Evolutionary conservation across 2,113 vertebrate species (phyloP).

Genomic region (Larimichthys crocea): DNA sequence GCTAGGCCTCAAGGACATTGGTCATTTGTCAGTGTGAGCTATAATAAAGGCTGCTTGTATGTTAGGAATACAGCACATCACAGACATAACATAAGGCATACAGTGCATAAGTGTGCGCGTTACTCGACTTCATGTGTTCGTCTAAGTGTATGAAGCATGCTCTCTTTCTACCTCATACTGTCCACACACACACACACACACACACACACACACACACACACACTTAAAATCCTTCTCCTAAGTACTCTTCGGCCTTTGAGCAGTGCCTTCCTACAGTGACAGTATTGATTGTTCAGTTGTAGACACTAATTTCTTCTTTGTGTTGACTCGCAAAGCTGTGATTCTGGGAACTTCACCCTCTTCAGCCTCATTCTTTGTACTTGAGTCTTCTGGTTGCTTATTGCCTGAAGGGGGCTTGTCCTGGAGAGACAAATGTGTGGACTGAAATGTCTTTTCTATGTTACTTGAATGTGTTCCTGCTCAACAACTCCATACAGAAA

Average conservation of each 20-base stretch:
- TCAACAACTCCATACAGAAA: not conserved
- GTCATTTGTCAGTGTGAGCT: constrained; percentile 28
- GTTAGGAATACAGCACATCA: constrained; percentile 15
- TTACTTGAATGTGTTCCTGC: constrained; percentile 6
- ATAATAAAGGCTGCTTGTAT: constrained; percentile 48
- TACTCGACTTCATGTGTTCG: constrained; percentile 26
- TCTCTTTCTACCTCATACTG: too few species aligned
- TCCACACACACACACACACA: too few species aligned
- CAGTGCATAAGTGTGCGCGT: not conserved
- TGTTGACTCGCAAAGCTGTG: constrained; percentile 22
- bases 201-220: not conserved
- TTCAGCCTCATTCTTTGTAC: constrained; percentile 35
- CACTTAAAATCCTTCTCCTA: constrained; percentile 8
- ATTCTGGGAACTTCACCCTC: constrained; percentile 33
- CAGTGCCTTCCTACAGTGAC: constrained; percentile 59
- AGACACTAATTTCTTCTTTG: constrained; percentile 45
- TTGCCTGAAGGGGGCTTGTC: constrained; percentile 1
- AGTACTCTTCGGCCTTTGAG: constrained; percentile 44
- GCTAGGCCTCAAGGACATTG: constrained; percentile 12
- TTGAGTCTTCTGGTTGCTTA: constrained; percentile 18
- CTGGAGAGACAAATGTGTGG: not conserved
- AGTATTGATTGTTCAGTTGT: constrained; percentile 60
- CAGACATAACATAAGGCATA: constrained; percentile 1
- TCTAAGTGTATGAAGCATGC: constrained; percentile 11
- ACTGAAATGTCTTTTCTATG: constrained; percentile 26